Evolutionary conservation across 1,140 invertebrate genomes (phyloP).

Genomic region (Sinonovacula constricta): DNA sequence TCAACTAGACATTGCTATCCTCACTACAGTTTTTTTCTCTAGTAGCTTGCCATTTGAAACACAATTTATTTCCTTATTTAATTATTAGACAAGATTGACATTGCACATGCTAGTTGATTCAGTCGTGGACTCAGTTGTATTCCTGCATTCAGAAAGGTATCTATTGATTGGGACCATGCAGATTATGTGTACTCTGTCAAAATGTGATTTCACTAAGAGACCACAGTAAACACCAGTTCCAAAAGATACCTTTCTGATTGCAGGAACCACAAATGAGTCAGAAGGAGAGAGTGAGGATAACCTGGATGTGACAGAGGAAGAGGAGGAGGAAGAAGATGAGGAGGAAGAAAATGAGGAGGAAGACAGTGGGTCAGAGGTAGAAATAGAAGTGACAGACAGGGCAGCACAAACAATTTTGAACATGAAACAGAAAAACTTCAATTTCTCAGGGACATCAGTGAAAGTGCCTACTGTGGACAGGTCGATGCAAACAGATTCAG

Average conservation of each 20-base stretch:
- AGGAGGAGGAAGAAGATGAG: slow-evolving; percentile 6
- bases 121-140: no score
- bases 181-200: no score
- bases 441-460: background rate
- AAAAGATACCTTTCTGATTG: slow-evolving; percentile 53
- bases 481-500: slow-evolving; percentile 23
- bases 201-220: no score
- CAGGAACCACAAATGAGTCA: slow-evolving; percentile 20
- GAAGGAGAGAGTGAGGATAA: background rate
- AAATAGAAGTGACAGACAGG: slow-evolving; percentile 29
- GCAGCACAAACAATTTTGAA: slow-evolving; percentile 40
- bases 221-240: no score
- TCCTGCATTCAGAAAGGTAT: no score
- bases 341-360: slow-evolving; percentile 23
- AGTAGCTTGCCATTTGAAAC: no score
- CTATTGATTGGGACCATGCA: no score
- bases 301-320: slow-evolving; percentile 6
- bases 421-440: slow-evolving; percentile 38
- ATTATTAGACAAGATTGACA: no score
- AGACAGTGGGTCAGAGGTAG: background rate
- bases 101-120: no score
- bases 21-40: no score
- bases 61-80: no score
- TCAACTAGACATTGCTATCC: no score
- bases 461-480: background rate